Evolutionary conservation across 2,113 vertebrate species (phyloP), one percentile per base, ranked within the genome.

Genomic region (Spilogale gracilis): DNA sequence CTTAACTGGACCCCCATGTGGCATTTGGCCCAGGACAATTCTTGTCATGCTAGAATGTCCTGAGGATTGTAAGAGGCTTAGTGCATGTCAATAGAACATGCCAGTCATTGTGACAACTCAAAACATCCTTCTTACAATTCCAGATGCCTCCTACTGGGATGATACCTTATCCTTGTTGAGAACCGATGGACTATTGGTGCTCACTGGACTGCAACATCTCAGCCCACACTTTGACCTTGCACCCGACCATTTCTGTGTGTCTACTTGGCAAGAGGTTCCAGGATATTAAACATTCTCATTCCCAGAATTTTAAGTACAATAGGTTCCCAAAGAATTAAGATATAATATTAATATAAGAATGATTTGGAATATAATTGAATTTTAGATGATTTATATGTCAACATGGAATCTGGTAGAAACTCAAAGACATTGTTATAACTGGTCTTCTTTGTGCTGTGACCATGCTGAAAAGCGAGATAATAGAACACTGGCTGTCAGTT

Each of bases 321-420:
- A 11, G 7, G 20, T 84, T 71, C n/a, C 38, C 65, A 90, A 79
- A 65, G 65, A 90, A 58, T 81, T 71, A 71, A 69, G 79, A 81
- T 50, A 9, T 60, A 95, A 83, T 50, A 54, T 78, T 61, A 83
- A 86, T 21, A 89, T 50, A 21, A 52, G 43, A 67, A 74, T 10
- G 17, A 83, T 58, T 94, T 16, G 8, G 45, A 76, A 80, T 88
- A 63, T 74, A 90, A 83, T 30, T 95, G 54, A 90, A 80, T 74
- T 92, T 79, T 61, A 92, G n/a, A 81, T 74, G 74, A 94, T 65
- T 61, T 95, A 63, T 43, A 96, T 86, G 83, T 50, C 78, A 86
- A 90, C 43, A 13, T 63, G 54, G 43, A 89, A 43, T 86, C 74
- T 52, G 78, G 30, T 27, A 61, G 96, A 79, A 83, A n/a, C 71